Conservation (phyloP, 2,888 invertebrate genomes). For the Synanthedon andrenaeformis region DNA sequence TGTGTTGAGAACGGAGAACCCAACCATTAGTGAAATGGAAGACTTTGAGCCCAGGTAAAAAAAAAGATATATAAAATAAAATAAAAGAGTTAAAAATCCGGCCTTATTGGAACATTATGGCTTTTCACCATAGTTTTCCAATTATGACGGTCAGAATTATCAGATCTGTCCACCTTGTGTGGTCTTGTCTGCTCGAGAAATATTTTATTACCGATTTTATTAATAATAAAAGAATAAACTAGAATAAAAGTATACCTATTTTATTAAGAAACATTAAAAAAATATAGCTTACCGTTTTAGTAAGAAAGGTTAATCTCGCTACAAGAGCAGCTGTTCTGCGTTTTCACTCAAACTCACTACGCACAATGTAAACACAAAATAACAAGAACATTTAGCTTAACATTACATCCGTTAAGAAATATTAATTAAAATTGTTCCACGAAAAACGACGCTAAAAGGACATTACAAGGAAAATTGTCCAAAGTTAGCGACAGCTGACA, state of each 20-base stretch:
- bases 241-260: too few species aligned
- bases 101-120: background rate
- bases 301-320: background rate
- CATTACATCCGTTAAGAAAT: constrained; percentile 43
- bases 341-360: constrained; percentile 3
- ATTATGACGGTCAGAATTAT: too few species aligned
- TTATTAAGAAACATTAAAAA: too few species aligned
- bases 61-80: constrained; percentile 7
- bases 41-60: constrained; percentile 67
- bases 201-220: too few species aligned
- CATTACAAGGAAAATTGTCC: constrained; percentile 61
- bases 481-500: constrained; percentile 66
- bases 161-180: too few species aligned
- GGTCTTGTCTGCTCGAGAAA: too few species aligned
- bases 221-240: too few species aligned
- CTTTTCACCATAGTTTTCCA: too few species aligned
- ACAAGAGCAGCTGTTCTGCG: constrained; percentile 5
- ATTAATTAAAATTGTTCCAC: constrained; percentile 62
- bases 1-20: constrained; percentile 71
- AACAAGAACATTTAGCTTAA: constrained; percentile 17
- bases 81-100: constrained; percentile 2
- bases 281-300: too few species aligned
- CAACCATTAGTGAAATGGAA: constrained; percentile 78
- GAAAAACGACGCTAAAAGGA: constrained; percentile 58
- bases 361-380: constrained; percentile 18